Conservation (phyloP, 2,113 vertebrate genomes). For the Aythya baeri region DNA sequence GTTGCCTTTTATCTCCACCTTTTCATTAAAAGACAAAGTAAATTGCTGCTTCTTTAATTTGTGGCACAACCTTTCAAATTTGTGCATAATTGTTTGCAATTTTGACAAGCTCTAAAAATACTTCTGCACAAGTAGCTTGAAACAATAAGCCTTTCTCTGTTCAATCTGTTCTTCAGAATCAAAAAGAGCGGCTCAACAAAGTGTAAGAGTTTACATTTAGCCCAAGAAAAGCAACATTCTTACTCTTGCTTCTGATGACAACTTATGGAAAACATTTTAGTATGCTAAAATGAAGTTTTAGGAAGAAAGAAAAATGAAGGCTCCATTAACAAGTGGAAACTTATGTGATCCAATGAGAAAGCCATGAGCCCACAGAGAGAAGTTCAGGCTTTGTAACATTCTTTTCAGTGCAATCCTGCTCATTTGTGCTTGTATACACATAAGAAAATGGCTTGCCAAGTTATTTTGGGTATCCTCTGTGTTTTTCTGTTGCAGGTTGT, state of each 20-base stretch:
- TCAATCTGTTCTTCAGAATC: neutral
- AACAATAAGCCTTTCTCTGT: neutral
- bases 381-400: neutral
- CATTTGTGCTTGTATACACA: neutral
- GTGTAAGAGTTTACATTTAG: neutral
- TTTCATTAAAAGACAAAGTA: neutral
- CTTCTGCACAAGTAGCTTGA: neutral
- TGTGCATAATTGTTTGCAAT: neutral
- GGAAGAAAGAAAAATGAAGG: neutral
- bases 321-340: neutral
- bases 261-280: neutral
- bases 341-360: fast-evolving
- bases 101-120: neutral
- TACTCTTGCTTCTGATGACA: neutral
- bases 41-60: neutral
- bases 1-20: neutral
- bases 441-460: neutral
- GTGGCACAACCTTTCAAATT: neutral
- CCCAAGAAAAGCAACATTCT: neutral
- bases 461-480: neutral
- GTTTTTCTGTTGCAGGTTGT: slow-evolving; percentile 34
- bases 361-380: neutral
- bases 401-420: neutral
- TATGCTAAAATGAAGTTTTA: neutral
- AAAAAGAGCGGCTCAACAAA: neutral